Evolutionary conservation across 2,888 invertebrate genomes (phyloP).

Genomic region (Habrosyne pyritoides): DNA sequence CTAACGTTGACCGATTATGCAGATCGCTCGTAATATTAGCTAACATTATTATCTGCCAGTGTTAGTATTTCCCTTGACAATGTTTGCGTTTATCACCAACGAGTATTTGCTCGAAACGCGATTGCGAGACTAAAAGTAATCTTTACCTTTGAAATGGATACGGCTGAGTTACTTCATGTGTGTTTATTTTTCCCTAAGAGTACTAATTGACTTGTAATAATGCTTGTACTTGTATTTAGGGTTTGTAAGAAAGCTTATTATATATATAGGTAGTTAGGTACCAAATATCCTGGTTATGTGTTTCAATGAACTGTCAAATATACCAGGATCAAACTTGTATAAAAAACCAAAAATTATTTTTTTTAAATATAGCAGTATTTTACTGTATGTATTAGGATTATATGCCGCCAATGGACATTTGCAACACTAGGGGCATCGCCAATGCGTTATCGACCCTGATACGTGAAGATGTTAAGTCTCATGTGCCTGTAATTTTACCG

Average conservation of each 20-base stretch:
- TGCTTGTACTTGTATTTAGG: background rate
- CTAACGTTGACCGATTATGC: conserved; percentile 42
- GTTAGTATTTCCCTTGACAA: conserved; percentile 5
- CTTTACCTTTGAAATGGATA: conserved; percentile 10
- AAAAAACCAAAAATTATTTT: no score
- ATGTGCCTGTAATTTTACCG: no score
- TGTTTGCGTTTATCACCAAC: conserved; percentile 7
- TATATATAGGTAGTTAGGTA: background rate
- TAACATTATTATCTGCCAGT: conserved; percentile 18
- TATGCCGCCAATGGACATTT: no score
- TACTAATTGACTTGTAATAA: background rate
- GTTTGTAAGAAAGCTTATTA: background rate
- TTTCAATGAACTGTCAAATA: background rate
- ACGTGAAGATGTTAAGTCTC: no score
- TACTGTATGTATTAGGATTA: no score
- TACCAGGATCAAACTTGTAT: background rate
- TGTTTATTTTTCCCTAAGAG: conserved; percentile 15
- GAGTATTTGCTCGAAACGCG: conserved; percentile 3
- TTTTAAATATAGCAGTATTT: no score
- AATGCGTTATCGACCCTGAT: no score
- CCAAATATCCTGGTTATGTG: no score
- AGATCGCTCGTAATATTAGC: conserved; percentile 35
- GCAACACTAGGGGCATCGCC: no score
- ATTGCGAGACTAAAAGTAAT: conserved; percentile 7
- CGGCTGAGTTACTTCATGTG: conserved; percentile 6